Evolutionary conservation across 2,113 vertebrate species (phyloP), one percentile per base, ranked within the genome.

Genomic region (Motacilla tschutschensis): DNA sequence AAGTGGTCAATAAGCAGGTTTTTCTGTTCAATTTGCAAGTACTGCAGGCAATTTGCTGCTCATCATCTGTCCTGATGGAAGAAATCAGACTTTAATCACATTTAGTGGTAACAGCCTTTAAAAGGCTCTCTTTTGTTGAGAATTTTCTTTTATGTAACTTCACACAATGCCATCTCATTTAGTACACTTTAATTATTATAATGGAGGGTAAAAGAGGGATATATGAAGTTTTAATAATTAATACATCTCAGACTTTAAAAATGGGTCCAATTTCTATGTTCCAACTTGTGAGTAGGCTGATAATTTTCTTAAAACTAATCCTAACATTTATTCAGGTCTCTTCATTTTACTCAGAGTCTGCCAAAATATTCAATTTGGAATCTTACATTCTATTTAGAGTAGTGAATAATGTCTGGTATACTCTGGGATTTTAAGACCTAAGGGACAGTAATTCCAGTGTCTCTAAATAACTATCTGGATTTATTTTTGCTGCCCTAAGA

Each of bases 31-130:
- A 24, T 85, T 85, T 89, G 48, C 87, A 94, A 92, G 67, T 73
- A 81, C 29, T 71, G 53, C 58, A 43, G 59, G 33, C 46, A 83
- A 93, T 90, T 84, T 87, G 29, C 46, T 73, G 38, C 35, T 75
- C 50, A 91, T 91, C 74, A 81, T 89, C 59, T 88, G 51, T 67
- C 48, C 64, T 92, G 41, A 89, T 87, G 53, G 79, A 87, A 88
- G 72, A 92, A 85, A 67, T 82, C 60, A 80, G 40, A 64, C 51
- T 89, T 93, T 80, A 93, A 92, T 88, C 59, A 92, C 80, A 90
- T 83, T 76, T 77, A 84, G 77, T 36, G 11, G 38, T 40, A 89
- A 46, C 43, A 74, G 40, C 54, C 51, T 85, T 93, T 91, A 46
- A 91, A 94, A 92, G 69, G 33, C 11, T 50, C 28, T 58, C 43